Evolutionary conservation across 2,888 invertebrate genomes (phyloP), one percentile per base, ranked within the genome.

Genomic region (Drosophila lutescens): DNA sequence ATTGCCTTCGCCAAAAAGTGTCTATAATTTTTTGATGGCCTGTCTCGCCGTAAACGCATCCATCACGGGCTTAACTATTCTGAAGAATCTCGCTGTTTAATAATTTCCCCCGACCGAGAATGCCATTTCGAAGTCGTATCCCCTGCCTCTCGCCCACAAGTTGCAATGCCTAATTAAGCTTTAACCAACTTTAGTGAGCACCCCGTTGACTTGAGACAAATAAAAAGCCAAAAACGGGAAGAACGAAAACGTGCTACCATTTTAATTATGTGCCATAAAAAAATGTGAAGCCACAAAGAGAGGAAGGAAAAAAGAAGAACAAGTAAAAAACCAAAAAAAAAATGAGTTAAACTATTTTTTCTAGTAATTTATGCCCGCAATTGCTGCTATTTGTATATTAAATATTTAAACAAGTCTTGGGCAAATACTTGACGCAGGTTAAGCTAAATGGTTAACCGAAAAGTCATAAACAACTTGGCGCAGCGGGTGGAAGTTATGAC

Each of bases 211-310:
- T 56, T 57, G 36, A 17, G 50, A 47, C 55, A 46, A 74, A 74
- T 74, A 74, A 74, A 71, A 71, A 36, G 17, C 70, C 70, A 56
- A 70, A 69, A 41, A 46, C 56, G 36, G 56, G 34, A 30, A 32
- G 20, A 55, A 55, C 65, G 53, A 63, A 70, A 77, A 70, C 49
- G 34, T 74, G 69, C 65, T 72, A 86, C 78, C 69, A 77, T 73
- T 78, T 77, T 84, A 81, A 89, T 77, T 80, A 80, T 75, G 59
- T 68, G 66, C 77, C 61, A 79, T 79, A 78, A 88, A 89, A 77
- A 76, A 44, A 62, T 49, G 34, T 30, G 12, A 41, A 55, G 65
- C 62, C 58, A 47, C 57, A 46, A 49, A 58, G 58, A 34, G 13
- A 26, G 57, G 56, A 51, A 57, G 54, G 53, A 55, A 51, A 15